Conservation (phyloP, 2,888 invertebrate genomes). For the Pristionchus entomophagus region DNA sequence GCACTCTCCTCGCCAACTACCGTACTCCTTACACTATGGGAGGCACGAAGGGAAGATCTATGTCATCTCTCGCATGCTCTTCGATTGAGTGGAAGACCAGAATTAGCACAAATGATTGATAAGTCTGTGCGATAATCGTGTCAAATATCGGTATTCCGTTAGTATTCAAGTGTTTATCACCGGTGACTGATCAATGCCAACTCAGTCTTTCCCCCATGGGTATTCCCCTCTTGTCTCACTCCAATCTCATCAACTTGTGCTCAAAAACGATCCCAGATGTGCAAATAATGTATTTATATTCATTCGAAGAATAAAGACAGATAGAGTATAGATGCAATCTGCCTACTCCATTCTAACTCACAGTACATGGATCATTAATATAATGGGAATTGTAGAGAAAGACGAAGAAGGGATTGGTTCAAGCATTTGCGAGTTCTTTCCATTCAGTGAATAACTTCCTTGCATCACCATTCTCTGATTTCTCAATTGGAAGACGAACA, state of each 20-base stretch:
- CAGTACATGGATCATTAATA: background rate
- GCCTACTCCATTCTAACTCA: background rate
- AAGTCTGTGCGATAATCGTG: slow-evolving; percentile 7
- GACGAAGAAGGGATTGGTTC: background rate
- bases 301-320: background rate
- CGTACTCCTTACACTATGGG: slow-evolving; percentile 44
- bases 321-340: background rate
- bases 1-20: slow-evolving; percentile 26
- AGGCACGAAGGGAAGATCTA: slow-evolving; percentile 22
- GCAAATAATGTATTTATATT: background rate
- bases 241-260: background rate
- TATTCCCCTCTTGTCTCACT: slow-evolving; percentile 10
- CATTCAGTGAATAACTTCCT: background rate
- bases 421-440: background rate
- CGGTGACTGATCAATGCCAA: background rate
- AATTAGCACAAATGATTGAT: slow-evolving; percentile 26
- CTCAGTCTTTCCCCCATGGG: background rate
- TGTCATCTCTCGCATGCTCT: slow-evolving; percentile 41
- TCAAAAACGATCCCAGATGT: background rate
- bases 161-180: background rate
- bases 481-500: slow-evolving; percentile 14
- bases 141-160: background rate
- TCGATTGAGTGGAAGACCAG: slow-evolving; percentile 38
- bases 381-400: background rate
- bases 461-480: slow-evolving; percentile 32